These are phyloP conservation scores for Melangyna quadrimaculata DNA, from an alignment of 2,888 invertebrate species.

Conservation along the genomic window DNA sequence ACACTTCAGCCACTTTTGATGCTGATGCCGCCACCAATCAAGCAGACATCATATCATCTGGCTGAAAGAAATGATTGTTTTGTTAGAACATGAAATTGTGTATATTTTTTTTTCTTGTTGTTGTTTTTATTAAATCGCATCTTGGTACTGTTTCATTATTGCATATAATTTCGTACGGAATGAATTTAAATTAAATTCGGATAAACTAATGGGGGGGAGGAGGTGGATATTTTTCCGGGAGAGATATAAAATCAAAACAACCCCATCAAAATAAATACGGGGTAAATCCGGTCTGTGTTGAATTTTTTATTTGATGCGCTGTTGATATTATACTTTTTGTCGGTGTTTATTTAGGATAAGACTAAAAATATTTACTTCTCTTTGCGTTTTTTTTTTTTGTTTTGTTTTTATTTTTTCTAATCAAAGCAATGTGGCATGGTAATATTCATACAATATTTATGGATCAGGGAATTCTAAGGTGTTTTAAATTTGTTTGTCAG, in stretches of 20 bases:
- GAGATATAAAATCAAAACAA: conserved; percentile 32
- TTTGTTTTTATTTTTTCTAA: conserved; percentile 19
- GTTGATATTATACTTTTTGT: conserved; percentile 53
- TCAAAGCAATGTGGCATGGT: conserved; percentile 19
- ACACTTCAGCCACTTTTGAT: conserved; percentile 8
- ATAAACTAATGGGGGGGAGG: neutral
- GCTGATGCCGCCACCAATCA: neutral
- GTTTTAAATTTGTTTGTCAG: neutral
- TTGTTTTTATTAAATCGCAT: conserved; percentile 12
- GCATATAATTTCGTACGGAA: neutral
- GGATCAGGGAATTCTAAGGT: neutral
- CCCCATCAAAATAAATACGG: conserved; percentile 53
- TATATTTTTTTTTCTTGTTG: neutral
- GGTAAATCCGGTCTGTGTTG: conserved; percentile 38
- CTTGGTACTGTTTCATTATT: neutral
- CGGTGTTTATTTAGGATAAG: conserved; percentile 26
- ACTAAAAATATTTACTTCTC: conserved; percentile 7
- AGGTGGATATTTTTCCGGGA: neutral
- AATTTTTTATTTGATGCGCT: conserved; percentile 52
- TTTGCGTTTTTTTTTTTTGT: neutral
- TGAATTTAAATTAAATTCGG: neutral
- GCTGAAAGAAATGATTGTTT: conserved; percentile 23
- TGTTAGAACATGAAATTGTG: conserved; percentile 21
- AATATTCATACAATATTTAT: conserved; percentile 23
- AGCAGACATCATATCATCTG: conserved; percentile 30